Evolutionary conservation across 2,888 invertebrate species (phyloP), one percentile per base, ranked within the genome.

Genomic region (Rambutsinella grinnellia): DNA sequence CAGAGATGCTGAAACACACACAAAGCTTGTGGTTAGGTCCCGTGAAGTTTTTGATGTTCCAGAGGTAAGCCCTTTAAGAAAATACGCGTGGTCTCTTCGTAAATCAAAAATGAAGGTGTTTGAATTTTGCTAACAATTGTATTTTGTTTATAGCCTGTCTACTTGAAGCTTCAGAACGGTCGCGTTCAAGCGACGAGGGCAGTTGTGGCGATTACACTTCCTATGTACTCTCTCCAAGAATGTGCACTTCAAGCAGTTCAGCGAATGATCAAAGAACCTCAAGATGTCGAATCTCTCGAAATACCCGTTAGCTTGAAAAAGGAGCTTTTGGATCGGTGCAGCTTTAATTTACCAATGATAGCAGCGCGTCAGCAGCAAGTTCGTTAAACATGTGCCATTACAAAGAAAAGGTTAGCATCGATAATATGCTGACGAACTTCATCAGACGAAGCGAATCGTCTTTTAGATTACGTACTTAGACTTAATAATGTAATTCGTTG

Each of bases 1-100:
- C 85, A 88, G 91, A 0, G 94, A 94, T 85, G 87, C 89, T 0
- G 86, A 88, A 0, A 93, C 93, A 0, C 90, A 90, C 60, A 93
- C 94, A 84, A 88, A 90, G 47, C 87, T 91, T 86, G 89, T 90
- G 8, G 89, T 92, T 0, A 89, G 86, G 62, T 82, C 84, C 3
- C 83, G 85, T 67, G 86, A 86, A 60, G 84, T 86, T 3, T 87
- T 82, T 57, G 81, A 84, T 51, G 81, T 80, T 28, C 82, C 82
- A n/a, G 81, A 81, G 77, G 84, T 84, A n/a, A n/a, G n/a, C n/a
- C n/a, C n/a, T n/a, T n/a, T n/a, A n/a, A n/a, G n/a, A n/a, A n/a
- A n/a, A n/a, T n/a, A n/a, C n/a, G n/a, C n/a, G n/a, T n/a, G n/a
- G n/a, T n/a, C n/a, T n/a, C n/a, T n/a, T n/a, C n/a, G n/a, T n/a